phyloP scores from a whole-genome alignment of 2,113 vertebrate genomes.

The Strix aluco region DNA sequence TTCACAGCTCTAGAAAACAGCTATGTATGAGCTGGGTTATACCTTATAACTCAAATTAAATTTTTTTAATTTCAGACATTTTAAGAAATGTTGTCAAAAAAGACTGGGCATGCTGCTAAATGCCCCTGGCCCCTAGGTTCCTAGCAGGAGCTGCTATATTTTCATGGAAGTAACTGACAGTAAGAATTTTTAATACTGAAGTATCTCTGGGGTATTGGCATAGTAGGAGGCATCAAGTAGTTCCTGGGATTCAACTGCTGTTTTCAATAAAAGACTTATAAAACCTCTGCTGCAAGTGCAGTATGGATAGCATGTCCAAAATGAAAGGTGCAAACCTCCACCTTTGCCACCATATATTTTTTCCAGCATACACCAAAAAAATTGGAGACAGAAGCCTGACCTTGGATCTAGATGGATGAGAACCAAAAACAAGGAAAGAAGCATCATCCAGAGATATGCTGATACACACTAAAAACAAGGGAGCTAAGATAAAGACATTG shows the following conservation, averaged over 20 bases:
- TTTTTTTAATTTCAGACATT: neutral
- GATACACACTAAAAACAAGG: neutral
- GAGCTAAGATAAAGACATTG: neutral
- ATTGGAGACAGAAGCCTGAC: neutral
- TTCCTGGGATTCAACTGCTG: neutral
- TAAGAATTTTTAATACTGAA: neutral
- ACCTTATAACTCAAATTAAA: neutral
- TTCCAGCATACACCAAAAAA: neutral
- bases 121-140: neutral
- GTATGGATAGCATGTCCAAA: neutral
- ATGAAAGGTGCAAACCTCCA: neutral
- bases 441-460: neutral
- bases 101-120: neutral
- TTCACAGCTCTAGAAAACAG: neutral
- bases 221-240: neutral
- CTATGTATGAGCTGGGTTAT: neutral
- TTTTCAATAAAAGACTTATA: neutral
- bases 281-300: neutral
- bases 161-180: neutral
- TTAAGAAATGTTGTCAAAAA: neutral
- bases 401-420: neutral
- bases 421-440: neutral
- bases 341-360: neutral
- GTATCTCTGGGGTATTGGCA: accelerated
- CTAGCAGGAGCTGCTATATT: neutral